Evolutionary conservation across 2,113 vertebrate species (phyloP), one percentile per base, ranked within the genome.

Genomic region (Sula dactylatra): DNA sequence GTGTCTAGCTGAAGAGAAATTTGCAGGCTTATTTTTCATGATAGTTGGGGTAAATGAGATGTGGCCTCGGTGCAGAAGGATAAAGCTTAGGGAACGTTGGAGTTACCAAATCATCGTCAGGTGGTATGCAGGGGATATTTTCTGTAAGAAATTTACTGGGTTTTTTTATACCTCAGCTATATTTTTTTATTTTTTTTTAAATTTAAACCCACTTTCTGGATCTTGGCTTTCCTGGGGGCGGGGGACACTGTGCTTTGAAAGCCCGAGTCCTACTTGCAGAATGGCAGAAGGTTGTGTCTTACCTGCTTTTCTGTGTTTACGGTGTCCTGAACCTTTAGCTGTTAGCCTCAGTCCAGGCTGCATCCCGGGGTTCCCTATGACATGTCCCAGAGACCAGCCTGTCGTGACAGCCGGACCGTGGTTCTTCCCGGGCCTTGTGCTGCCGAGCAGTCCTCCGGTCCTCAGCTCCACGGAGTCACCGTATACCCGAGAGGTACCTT

Each of bases 401-500:
- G 8, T 16, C 22, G 0, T 10, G 44, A 49, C 6, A 9, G n/a
- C 69, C 52, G 54, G 24, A 1, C 58, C 7, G 8, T 6, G 26
- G 18, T 8, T 21, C 1, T 73, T 16, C 31, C 59, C 55, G 50
- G 45, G 65, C 31, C 49, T 38, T 16, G 3, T n/a, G 34, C 32
- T 50, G 50, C 74, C 25, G 26, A 62, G 72, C 31, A 36, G 24
- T 31, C 25, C 36, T 27, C 5, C 42, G 44, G 10, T 40, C 34
- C 72, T 74, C 24, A 31, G 44, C 14, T 64, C 54, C 38, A 4
- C 6, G 34, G 31, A 10, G n/a, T 10, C 55, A 2, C 31, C 2
- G 1, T 32, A 1, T 7, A 2, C 36, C 47, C 1, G 13, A 45
- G 8, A 26, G 54, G 16, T 1, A 2, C n/a, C 55, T 66, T 25